A percentile compares a stretch with the other conserved stretches of the same genome.
phyloP scores from a whole-genome alignment of 2,113 vertebrate genomes.

The Cephalopholis sonnerati region DNA sequence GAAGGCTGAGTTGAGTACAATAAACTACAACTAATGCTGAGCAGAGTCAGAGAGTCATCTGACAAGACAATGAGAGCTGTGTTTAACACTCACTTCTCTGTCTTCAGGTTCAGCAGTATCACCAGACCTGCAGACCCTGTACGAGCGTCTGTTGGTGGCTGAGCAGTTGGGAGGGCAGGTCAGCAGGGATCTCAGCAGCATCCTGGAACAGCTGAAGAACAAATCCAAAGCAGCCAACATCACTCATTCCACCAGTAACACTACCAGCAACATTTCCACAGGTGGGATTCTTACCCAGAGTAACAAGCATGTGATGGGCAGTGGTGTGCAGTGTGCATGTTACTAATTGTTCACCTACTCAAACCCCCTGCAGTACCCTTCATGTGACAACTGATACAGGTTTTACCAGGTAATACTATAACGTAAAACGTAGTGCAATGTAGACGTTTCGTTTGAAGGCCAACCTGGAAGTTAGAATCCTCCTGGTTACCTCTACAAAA shows the following conservation, averaged over 20 bases:
- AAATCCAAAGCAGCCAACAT: conserved; percentile 37
- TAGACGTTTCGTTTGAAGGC: too few relatives aligned
- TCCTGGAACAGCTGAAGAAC: conserved; percentile 77
- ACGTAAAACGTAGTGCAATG: neutral
- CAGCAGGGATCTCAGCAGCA: conserved; percentile 70
- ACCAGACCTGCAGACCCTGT: conserved; percentile 80
- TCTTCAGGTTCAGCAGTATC: neutral
- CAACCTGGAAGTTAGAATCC: too few relatives aligned
- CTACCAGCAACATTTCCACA: conserved; percentile 35
- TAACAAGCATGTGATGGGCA: neutral
- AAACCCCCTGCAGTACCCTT: neutral
- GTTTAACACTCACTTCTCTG: neutral
- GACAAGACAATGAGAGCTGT: neutral
- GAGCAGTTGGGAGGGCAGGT: conserved; percentile 81
- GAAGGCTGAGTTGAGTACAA: neutral
- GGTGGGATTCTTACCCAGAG: conserved; percentile 64
- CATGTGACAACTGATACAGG: neutral
- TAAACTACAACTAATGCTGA: neutral
- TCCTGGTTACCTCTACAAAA: too few relatives aligned
- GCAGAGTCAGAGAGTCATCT: neutral
- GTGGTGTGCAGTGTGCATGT: neutral
- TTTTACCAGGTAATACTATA: neutral
- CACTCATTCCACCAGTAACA: neutral
- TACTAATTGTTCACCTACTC: neutral
- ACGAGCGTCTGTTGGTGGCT: conserved; percentile 73